Base-by-base conservation (phyloP, 1,140 invertebrate genomes). In the Calycopis cecrops region DNA sequence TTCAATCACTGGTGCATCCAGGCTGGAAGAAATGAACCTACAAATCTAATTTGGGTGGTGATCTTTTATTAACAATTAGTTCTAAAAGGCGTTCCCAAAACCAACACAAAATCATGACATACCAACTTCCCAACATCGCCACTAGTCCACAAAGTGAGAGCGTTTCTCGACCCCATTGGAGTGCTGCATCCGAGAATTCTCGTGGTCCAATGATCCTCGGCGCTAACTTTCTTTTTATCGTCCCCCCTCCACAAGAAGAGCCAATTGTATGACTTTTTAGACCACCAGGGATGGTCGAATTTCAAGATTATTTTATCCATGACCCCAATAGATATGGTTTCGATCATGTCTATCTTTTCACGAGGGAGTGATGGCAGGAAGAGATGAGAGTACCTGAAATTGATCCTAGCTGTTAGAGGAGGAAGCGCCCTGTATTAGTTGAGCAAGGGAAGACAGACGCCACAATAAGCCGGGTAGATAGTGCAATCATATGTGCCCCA, bases 241-340 rank as follows among this genome's bases (percentile, higher is more conserved):
- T 62, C 66, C 0, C 51, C 51, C n/a, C 35, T 70, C 75, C 76
- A 80, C 0, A 73, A 12, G 11, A 78, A 70, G 3, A 18, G 44
- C 40, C 60, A 37, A n/a, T 54, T 67, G 49, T 67, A 67, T 9
- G 50, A 14, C n/a, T n/a, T 52, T 21, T 11, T 59, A 18, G 14
- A 58, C 47, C 68, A 66, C 65, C 67, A 69, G 0, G 17, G 12
- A 9, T 60, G 44, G 0, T 69, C 63, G 35, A 79, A 78, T 14
- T 58, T 59, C 7, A 81, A 49, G 7, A 76, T 63, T 0, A 82
- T 60, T 61, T 82, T 82, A 18, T 67, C 71, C 47, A 75, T 66
- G 0, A 79, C 59, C 3, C 79, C 79, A 4, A 82, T 76, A 0
- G 71, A 58, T 8, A 82, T 57, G 4, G 59, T 62, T 0, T 78